Percentiles rank a stretch among this genome's conserved stretches.
Conservation (phyloP, 2,888 invertebrate species). For the Endomychus coccineus region DNA sequence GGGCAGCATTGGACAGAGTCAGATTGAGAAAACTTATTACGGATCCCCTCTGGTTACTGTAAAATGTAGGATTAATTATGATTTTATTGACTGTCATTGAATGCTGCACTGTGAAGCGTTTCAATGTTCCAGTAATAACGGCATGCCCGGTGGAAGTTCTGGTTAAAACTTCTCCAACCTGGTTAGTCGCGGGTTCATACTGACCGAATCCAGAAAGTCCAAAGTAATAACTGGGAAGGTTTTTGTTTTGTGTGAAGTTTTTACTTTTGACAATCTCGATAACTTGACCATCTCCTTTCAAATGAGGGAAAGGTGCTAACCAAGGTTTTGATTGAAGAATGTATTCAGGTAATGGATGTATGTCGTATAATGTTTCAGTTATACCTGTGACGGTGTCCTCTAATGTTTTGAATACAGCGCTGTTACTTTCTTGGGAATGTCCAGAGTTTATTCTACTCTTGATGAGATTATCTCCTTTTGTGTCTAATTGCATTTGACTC, state of each 20-base stretch:
- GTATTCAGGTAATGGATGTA: conserved; percentile 53
- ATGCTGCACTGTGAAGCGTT: conserved; percentile 57
- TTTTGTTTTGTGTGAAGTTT: conserved; percentile 55
- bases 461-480: conserved; percentile 50
- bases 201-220: conserved; percentile 49
- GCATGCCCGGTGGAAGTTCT: conserved; percentile 52
- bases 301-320: conserved; percentile 46
- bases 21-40: conserved; percentile 50
- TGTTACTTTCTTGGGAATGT: conserved; percentile 42
- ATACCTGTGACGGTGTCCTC: conserved; percentile 65
- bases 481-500: conserved; percentile 62
- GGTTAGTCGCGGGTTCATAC: conserved; percentile 34
- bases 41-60: conserved; percentile 53
- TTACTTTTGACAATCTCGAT: conserved; percentile 62
- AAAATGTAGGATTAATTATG: conserved; percentile 51
- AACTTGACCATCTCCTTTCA: conserved; percentile 42
- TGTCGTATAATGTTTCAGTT: conserved; percentile 64
- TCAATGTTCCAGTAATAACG: conserved; percentile 49
- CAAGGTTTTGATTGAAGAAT: conserved; percentile 50
- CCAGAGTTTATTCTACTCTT: conserved; percentile 44
- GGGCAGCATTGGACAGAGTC: conserved; percentile 36
- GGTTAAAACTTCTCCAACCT: conserved; percentile 41
- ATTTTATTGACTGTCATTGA: conserved; percentile 56
- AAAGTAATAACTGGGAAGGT: conserved; percentile 55
- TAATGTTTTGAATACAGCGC: conserved; percentile 59